Base-by-base conservation (phyloP, 53 echinoderm and acorn worm species). In the Hippasteria phrygiana region DNA sequence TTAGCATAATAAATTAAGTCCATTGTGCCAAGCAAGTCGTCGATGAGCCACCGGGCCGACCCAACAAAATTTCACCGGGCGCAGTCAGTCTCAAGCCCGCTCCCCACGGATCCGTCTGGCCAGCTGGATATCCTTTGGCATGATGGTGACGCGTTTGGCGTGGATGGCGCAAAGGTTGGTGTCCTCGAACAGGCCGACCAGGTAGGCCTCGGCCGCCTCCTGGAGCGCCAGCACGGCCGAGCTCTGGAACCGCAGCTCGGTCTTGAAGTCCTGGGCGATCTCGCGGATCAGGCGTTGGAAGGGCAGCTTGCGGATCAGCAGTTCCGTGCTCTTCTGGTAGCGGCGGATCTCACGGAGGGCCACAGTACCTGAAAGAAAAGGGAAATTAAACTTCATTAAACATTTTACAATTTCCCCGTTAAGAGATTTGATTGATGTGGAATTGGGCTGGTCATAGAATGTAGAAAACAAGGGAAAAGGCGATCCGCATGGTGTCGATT, bases 251-350 rank as follows among this genome's bases (percentile, higher is more conserved):
- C 92, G 88, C 2, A 92, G 89, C 73, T 92, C 92, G 28, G 92
- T 92, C 85, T 92, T 92, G 77, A 92, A 92, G 84, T 92, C 92
- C 76, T 92, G 92, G 34, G 92, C 92, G 66, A 92, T 92, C 83
- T 92, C 92, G 35, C 92, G 80, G 85, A 92, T 89, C 63, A 92
- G 88, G 29, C 92, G 88, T 62, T 92, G 92, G 83, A 92, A 92
- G 41, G 92, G 92, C 73, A 92, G 92, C 81, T 92, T 92, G 55
- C 92, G 92, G 77, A 92, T 92, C 36, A 92, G 62, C 20, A 92
- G 84, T 42, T 92, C 92, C 0, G 92, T 92, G 76, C 92, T 92
- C 75, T 92, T 92, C 84, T 92, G 92, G 85, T 92, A 92, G 63
- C 92, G 85, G 9, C 85, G 85, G 51, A 91, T 91, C 73, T 91